A percentile compares a stretch with the other conserved stretches of the same genome.
Evolutionary conservation across 2,888 invertebrate genomes (phyloP).

Genomic region (Scrobipalpa atriplicella): DNA sequence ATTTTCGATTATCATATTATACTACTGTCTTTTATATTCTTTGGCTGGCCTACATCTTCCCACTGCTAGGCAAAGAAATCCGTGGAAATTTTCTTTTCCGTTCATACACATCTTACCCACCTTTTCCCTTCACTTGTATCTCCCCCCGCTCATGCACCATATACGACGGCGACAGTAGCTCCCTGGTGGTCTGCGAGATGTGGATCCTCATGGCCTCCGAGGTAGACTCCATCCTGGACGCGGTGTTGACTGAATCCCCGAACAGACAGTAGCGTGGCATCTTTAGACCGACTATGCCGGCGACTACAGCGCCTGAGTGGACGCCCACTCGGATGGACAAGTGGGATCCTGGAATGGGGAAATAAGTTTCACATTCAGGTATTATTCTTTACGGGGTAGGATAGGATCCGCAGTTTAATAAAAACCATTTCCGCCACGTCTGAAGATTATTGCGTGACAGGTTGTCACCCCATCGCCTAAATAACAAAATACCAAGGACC

Average conservation of each 20-base stretch:
- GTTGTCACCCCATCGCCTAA: no score
- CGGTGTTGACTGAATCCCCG: conserved; percentile 96
- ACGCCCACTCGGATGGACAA: conserved; percentile 93
- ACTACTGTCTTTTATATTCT: no score
- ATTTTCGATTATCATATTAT: no score
- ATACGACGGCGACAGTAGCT: conserved; percentile 88
- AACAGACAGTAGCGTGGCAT: conserved; percentile 95
- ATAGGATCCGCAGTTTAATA: no score
- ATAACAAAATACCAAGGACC: no score
- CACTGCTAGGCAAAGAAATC: not conserved
- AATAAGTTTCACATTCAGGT: not conserved
- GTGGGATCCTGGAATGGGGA: conserved; percentile 85
- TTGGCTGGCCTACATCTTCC: no score
- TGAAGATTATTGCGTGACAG: no score
- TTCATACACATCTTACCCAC: conserved; percentile 61
- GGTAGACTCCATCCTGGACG: conserved; percentile 96
- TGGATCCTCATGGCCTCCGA: conserved; percentile 97
- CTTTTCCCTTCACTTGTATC: conserved; percentile 95
- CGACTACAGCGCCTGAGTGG: conserved; percentile 95
- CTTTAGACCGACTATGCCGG: conserved; percentile 96
- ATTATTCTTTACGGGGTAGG: no score
- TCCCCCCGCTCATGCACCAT: conserved; percentile 90
- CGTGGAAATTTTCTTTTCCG: not conserved
- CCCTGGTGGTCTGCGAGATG: conserved; percentile 94
- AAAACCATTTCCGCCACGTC: no score